phyloP scores from a whole-genome alignment of 1,140 invertebrate species.

The Geopemphigus sp. region DNA sequence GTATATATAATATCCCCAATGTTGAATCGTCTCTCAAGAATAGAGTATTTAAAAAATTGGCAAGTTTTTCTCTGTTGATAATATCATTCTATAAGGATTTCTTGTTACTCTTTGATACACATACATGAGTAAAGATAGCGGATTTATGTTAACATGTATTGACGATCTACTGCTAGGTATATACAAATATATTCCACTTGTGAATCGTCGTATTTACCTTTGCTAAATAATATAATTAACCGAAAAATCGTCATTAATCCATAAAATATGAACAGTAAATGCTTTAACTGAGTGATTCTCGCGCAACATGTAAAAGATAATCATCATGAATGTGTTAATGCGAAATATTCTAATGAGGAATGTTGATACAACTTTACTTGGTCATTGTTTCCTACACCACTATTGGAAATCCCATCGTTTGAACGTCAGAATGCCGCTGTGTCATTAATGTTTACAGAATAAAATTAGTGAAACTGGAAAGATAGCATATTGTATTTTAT shows the following conservation, averaged over 20 bases:
- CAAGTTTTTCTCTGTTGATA: too few relatives aligned
- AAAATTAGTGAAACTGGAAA: neutral
- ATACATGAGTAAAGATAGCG: too few relatives aligned
- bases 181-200: neutral
- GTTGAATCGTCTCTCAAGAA: too few relatives aligned
- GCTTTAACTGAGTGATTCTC: neutral
- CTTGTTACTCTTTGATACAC: too few relatives aligned
- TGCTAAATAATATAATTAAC: neutral
- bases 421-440: neutral
- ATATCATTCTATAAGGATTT: too few relatives aligned
- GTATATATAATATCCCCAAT: too few relatives aligned
- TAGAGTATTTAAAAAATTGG: too few relatives aligned
- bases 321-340: neutral
- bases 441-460: neutral
- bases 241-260: neutral
- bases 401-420: too few relatives aligned
- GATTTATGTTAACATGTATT: neutral
- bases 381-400: too few relatives aligned
- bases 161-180: neutral
- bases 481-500: neutral
- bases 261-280: neutral
- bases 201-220: neutral
- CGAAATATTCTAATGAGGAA: too few relatives aligned
- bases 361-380: too few relatives aligned
- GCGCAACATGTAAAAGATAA: neutral